Percentiles rank a stretch among this genome's conserved stretches.
Evolutionary conservation across 2,113 vertebrate species (phyloP).

Genomic region (Thalassoma bifasciatum): DNA sequence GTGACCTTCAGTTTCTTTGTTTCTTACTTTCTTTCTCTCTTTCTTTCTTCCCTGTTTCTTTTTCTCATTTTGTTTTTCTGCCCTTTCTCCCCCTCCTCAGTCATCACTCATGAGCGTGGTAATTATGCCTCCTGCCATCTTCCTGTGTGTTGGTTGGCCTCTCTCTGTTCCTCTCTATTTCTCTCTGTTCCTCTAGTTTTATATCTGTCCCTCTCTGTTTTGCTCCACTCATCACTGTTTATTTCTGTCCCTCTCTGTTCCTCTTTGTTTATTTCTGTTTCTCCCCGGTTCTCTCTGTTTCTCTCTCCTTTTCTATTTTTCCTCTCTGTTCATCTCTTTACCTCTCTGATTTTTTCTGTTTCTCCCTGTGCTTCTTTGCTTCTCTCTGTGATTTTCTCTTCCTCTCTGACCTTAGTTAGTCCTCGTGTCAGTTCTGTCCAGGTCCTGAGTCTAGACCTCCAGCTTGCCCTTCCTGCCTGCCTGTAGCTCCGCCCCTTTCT

Average conservation of each 20-base stretch:
- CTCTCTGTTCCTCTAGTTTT: too few species aligned
- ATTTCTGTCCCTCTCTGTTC: too few species aligned
- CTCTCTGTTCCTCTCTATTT: slow-evolving; percentile 15
- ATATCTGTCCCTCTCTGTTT: too few species aligned
- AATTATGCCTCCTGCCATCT: slow-evolving; percentile 91
- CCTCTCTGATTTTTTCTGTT: too few species aligned
- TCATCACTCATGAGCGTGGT: slow-evolving; percentile 96
- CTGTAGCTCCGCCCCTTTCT: slow-evolving; percentile 40
- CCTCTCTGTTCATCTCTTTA: too few species aligned
- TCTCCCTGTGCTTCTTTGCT: too few species aligned
- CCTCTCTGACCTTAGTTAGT: slow-evolving; percentile 46
- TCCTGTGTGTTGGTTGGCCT: slow-evolving; percentile 74
- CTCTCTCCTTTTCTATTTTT: not conserved
- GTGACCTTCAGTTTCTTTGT: slow-evolving; percentile 67
- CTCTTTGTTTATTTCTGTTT: too few species aligned
- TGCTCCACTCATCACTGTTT: too few species aligned
- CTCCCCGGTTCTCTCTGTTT: too few species aligned
- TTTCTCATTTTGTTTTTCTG: slow-evolving; percentile 86
- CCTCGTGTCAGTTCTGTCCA: slow-evolving; percentile 88
- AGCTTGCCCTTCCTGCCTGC: slow-evolving; percentile 33
- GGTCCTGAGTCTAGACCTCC: slow-evolving; percentile 79
- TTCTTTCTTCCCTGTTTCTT: slow-evolving; percentile 80
- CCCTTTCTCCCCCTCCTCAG: slow-evolving; percentile 89
- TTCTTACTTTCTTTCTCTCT: slow-evolving; percentile 74
- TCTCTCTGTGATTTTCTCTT: not conserved